Percentiles rank a stretch among this genome's conserved stretches.
Conservation (phyloP, 2,113 vertebrate species). For the Anarrhichthys ocellatus region DNA sequence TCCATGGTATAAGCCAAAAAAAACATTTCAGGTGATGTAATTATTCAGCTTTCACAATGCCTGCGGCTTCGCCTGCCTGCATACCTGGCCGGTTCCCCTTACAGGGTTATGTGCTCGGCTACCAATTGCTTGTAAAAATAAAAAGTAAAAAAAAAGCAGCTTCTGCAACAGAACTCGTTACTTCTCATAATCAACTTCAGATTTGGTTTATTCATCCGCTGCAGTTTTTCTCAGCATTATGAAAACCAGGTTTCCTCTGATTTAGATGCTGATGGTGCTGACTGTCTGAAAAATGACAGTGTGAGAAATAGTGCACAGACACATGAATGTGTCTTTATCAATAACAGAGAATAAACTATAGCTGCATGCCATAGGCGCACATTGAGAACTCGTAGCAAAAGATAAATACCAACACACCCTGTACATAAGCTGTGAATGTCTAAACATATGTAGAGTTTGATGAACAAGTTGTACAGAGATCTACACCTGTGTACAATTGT, state of each 20-base stretch:
- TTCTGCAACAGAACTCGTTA: constrained; percentile 55
- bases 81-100: constrained; percentile 52
- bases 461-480: not conserved
- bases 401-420: not conserved
- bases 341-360: constrained; percentile 25
- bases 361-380: not conserved
- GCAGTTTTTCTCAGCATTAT: constrained; percentile 5
- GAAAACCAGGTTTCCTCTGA: constrained; percentile 43
- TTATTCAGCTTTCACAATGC: constrained; percentile 72
- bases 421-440: not conserved
- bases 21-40: constrained; percentile 60
- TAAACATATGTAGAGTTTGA: not conserved
- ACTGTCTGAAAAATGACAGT: constrained; percentile 26
- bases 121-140: constrained; percentile 68
- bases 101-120: constrained; percentile 53
- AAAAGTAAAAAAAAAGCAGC: constrained; percentile 37
- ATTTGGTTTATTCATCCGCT: constrained; percentile 43
- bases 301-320: constrained; percentile 14
- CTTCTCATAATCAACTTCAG: constrained; percentile 61
- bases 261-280: constrained; percentile 40
- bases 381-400: not conserved
- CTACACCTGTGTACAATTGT: not conserved
- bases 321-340: constrained; percentile 37
- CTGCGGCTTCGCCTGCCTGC: constrained; percentile 39
- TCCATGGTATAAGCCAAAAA: constrained; percentile 65